Evolutionary conservation across 2,797 vertebrate species (phyloP), one percentile per base, ranked within the genome.

Genomic region (Taeniopygia guttata): DNA sequence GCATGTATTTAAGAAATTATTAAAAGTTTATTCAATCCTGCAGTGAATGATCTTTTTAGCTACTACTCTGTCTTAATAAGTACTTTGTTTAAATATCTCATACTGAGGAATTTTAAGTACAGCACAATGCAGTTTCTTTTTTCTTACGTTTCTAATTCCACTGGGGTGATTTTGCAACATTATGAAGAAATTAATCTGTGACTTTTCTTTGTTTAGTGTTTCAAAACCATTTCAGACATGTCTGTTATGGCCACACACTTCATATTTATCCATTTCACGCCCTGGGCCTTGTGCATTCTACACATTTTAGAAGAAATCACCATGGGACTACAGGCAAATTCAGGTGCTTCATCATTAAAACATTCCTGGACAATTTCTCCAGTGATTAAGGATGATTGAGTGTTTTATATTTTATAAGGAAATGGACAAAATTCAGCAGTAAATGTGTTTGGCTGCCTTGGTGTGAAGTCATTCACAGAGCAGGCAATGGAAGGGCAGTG

Each of bases 11-110:
- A 91, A 87, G 81, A 91, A 93, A 87, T 85, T 96, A 93, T 85
- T 96, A 89, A 90, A 94, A 96, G 88, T 81, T 74, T 93, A 89
- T 90, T 93, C 84, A 74, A 66, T 95, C 72, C 75, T 42, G 43
- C 0, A 4, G 60, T 86, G 84, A 93, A 87, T 46, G 46, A 87
- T 72, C 60, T 92, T 60, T 84, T 85, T 70, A 49, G 40, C 20
- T 94, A 5, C 49, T 74, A 11, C 29, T 84, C 23, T 83, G 64
- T 74, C 69, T 89, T 79, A 63, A 45, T 84, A 74, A 67, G 42
- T 38, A 18, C 59, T 81, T 81, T 38, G 66, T 81, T 86, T 84
- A 45, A 73, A 82, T 89, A 51, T 55, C 63, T 84, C 48, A 6
- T 68, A 8, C 12, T 54, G 25, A 5, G 20, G 45, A 56, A 60